Evolutionary conservation across 2,113 vertebrate species (phyloP), one percentile per base, ranked within the genome.

Genomic region (Myrmophylax atrothorax): DNA sequence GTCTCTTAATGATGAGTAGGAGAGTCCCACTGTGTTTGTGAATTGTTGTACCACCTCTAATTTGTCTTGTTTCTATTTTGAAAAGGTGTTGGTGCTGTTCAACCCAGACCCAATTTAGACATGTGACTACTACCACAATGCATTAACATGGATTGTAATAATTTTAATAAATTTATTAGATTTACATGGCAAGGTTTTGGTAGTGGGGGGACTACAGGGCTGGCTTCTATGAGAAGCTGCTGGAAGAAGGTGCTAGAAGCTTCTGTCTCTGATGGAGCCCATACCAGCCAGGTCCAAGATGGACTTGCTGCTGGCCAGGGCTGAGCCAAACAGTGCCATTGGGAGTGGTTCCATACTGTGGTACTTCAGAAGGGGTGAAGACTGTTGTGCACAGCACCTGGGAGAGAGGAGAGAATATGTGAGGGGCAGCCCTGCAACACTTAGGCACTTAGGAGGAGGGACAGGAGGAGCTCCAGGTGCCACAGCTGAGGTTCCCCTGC

Each of bases 391-490:
- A 15, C n/a, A 81, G 28, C 18, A 69, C 14, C 18, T 81, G n/a
- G 23, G 38, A 53, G 25, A 80, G 76, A 44, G 15, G 35, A 55
- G 68, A 42, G 40, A 74, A 28, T 49, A 22, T 13, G 25, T 15
- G 40, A 28, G 47, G 6, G n/a, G 20, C 18, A 62, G 3, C n/a
- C 5, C 29, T 49, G 60, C 40, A 42, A 6, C 40, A 42, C 40
- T 42, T 42, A 42, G 40, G 40, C 40, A 42, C 40, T 42, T 42
- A 42, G 58, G 11, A 78, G 73, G 6, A 52, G 53, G 31, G 18
- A 31, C 18, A 13, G 28, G 28, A 28, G 10, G 7, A 31, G 25
- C 47, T 33, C 8, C 46, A 67, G n/a, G 33, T 0, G 0, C 29
- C 0, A 1, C 60, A 62, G 40, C 40, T 44, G 35, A 49, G n/a